Evolutionary conservation across 1,140 invertebrate species (phyloP), one percentile per base, ranked within the genome.

Genomic region (Drosophila lini): DNA sequence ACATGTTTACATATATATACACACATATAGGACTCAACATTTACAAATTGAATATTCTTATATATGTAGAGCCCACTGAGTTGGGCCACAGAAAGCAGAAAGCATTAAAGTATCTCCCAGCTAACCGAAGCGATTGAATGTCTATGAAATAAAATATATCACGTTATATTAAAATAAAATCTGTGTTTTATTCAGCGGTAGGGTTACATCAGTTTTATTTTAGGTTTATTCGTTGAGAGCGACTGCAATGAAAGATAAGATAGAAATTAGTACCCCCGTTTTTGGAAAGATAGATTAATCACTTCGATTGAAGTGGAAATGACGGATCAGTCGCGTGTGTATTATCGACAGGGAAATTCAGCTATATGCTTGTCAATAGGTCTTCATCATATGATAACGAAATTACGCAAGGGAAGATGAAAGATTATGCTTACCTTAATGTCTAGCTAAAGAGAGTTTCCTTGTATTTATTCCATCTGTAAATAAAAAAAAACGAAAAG

Each of bases 131-230:
- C 53, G 41, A 78, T 45, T 88, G 69, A 89, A 89, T 88, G 84
- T 88, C 83, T 88, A 88, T 82, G 81, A 84, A 80, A 86, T 86
- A 83, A 88, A 89, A 67, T 88, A 89, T 88, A 80, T 88, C 84
- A 88, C 84, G 83, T 88, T 88, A 88, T 83, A 80, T 77, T 73
- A 80, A 78, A 55, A 78, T 61, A 64, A 50, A 25, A 44, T 56
- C 32, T 25, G 34, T 41, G 57, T 42, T 47, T 76, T 76, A 79
- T 83, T 82, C 28, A 50, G 40, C 15, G 1, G 13, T 13, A 28
- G 40, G 34, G 15, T 28, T 60, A 71, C 70, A 80, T 22, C 13
- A 48, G 9, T 40, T 16, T 13, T 22, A 34, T 58, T 62, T 40
- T 38, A 7, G 42, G 3, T n/a, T n/a, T 9, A 19, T 16, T 22